Evolutionary conservation across 2,888 invertebrate species (phyloP).

Genomic region (Chloroclysta siterata): DNA sequence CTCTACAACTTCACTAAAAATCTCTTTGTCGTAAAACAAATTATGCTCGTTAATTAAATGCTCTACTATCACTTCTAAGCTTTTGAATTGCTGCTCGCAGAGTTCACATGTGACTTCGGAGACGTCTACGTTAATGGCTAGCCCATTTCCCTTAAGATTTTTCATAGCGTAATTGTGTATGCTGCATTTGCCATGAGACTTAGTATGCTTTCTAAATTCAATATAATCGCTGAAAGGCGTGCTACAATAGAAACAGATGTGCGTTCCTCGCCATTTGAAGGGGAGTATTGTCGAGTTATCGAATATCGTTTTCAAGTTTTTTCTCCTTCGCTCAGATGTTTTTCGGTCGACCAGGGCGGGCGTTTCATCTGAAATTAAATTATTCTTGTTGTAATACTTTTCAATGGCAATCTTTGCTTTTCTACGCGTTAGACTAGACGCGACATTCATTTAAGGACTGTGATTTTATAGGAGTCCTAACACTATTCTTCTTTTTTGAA

Average conservation of each 20-base stretch:
- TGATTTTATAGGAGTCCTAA: too few relatives aligned
- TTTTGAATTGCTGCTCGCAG: conserved; percentile 62
- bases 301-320: conserved; percentile 74
- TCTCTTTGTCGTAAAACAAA: conserved; percentile 62
- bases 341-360: conserved; percentile 56
- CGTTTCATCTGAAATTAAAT: conserved; percentile 76
- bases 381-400: conserved; percentile 56
- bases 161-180: conserved; percentile 63
- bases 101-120: conserved; percentile 69
- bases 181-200: conserved; percentile 62
- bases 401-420: conserved; percentile 12
- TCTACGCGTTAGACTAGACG: conserved; percentile 39
- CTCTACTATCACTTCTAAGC: conserved; percentile 60
- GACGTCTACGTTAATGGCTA: conserved; percentile 71
- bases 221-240: conserved; percentile 58
- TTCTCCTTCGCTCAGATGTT: conserved; percentile 66
- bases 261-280: conserved; percentile 75
- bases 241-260: conserved; percentile 73
- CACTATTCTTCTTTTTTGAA: too few relatives aligned
- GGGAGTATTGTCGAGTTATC: conserved; percentile 73
- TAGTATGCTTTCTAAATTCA: conserved; percentile 70
- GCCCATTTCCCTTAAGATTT: conserved; percentile 61
- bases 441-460: not conserved
- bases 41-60: conserved; percentile 69
- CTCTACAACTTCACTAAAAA: conserved; percentile 63